Conservation (phyloP, 2,888 invertebrate species). For the Lamellibrachia satsuma region DNA sequence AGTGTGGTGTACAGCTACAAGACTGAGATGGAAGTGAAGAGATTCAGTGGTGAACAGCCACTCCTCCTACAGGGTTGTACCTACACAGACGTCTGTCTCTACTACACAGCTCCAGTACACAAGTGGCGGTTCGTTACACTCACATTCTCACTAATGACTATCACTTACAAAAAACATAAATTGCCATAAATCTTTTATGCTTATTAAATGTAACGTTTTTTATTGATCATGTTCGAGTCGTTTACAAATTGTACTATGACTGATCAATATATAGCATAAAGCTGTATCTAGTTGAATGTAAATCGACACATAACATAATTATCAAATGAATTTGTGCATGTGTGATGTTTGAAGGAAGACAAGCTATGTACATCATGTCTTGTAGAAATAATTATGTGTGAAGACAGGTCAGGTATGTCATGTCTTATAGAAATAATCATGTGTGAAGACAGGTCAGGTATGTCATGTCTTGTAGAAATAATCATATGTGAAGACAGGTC, state of each 20-base stretch:
- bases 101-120: constrained; percentile 36
- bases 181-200: too few species aligned
- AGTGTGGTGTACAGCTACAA: constrained; percentile 24
- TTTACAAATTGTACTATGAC: too few species aligned
- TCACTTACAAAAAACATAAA: too few species aligned
- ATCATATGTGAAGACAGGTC: not conserved
- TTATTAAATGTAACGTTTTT: too few species aligned
- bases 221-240: too few species aligned
- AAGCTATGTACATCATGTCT: too few species aligned
- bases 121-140: constrained; percentile 23
- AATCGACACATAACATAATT: too few species aligned
- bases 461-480: not conserved
- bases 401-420: too few species aligned
- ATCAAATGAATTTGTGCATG: not conserved
- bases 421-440: not conserved
- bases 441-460: not conserved
- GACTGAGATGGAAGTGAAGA: constrained; percentile 4
- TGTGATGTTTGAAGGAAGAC: too few species aligned
- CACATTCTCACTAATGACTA: not conserved
- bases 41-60: constrained; percentile 30
- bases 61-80: constrained; percentile 30
- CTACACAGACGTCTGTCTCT: constrained; percentile 33
- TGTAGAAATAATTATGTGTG: not conserved
- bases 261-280: too few species aligned
- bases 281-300: too few species aligned